A percentile compares a stretch with the other conserved stretches of the same genome.
These are phyloP conservation scores for Tribolium madens DNA, from an alignment of 1,140 invertebrate genomes.

Conservation along the genomic window DNA sequence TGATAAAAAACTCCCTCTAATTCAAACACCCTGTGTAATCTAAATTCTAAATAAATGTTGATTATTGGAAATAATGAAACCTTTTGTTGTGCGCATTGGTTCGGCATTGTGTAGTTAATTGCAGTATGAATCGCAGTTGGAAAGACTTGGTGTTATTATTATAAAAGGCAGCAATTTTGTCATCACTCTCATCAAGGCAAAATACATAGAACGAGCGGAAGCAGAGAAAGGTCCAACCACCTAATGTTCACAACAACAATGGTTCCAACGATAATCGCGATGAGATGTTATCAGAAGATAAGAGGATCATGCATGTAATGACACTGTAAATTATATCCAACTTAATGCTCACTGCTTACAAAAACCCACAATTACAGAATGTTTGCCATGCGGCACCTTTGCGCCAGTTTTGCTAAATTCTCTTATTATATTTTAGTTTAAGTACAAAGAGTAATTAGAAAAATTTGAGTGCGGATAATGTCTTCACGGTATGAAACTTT, in stretches of 20 bases:
- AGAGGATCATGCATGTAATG: slow-evolving; percentile 62
- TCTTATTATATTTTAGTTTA: background rate
- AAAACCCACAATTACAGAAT: slow-evolving; percentile 58
- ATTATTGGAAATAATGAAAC: background rate
- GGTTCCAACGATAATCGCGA: slow-evolving; percentile 50
- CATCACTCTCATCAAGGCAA: slow-evolving; percentile 35
- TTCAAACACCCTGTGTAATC: too few relatives aligned
- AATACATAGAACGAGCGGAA: slow-evolving; percentile 39
- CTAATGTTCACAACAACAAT: slow-evolving; percentile 52
- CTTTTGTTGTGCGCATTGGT: slow-evolving; percentile 8
- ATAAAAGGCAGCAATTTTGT: slow-evolving; percentile 29
- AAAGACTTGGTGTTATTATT: slow-evolving; percentile 25
- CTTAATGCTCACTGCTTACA: slow-evolving; percentile 55
- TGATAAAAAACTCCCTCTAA: too few relatives aligned
- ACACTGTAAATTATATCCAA: slow-evolving; percentile 62
- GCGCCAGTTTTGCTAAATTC: slow-evolving; percentile 15
- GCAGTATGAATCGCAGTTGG: background rate
- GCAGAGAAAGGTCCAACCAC: slow-evolving; percentile 39
- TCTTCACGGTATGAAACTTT: background rate
- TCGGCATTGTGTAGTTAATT: background rate
- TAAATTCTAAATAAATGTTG: too few relatives aligned
- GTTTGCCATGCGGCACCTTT: slow-evolving; percentile 25
- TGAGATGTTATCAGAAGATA: slow-evolving; percentile 58
- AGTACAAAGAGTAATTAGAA: slow-evolving; percentile 18
- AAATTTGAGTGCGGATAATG: background rate